Evolutionary conservation across 2,113 vertebrate species (phyloP).

Genomic region (Mustela nigripes): DNA sequence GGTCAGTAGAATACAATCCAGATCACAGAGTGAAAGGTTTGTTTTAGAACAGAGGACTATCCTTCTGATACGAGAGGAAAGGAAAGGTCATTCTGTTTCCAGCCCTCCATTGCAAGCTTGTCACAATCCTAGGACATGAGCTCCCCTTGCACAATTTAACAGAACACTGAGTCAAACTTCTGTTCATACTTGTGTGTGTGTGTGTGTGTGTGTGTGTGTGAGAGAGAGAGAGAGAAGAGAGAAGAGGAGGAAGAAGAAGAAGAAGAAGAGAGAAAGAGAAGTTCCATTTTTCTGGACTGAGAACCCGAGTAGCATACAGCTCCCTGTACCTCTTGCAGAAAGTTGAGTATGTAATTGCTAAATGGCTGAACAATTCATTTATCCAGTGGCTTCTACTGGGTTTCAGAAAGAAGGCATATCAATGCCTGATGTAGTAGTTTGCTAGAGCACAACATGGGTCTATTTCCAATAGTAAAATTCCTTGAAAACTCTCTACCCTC

Average conservation of each 20-base stretch:
- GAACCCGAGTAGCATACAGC: background rate
- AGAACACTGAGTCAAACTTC: background rate
- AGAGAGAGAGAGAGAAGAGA: no score
- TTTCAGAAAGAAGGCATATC: background rate
- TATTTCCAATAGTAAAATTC: background rate
- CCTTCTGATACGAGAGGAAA: background rate
- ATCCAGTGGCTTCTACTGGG: rapidly evolving
- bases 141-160: background rate
- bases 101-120: background rate
- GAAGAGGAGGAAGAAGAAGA: no score
- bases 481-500: background rate
- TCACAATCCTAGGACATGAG: background rate
- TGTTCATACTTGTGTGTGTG: background rate
- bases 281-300: background rate
- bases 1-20: background rate
- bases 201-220: background rate
- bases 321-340: background rate
- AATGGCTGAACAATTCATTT: background rate
- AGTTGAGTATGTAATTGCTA: background rate
- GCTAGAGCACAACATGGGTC: background rate
- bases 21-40: background rate
- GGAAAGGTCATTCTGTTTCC: background rate
- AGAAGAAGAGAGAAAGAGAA: no score
- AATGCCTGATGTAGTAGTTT: background rate
- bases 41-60: background rate